These are phyloP conservation scores for Ceryle rudis DNA, from an alignment of 2,797 vertebrate species.

Conservation along the genomic window DNA sequence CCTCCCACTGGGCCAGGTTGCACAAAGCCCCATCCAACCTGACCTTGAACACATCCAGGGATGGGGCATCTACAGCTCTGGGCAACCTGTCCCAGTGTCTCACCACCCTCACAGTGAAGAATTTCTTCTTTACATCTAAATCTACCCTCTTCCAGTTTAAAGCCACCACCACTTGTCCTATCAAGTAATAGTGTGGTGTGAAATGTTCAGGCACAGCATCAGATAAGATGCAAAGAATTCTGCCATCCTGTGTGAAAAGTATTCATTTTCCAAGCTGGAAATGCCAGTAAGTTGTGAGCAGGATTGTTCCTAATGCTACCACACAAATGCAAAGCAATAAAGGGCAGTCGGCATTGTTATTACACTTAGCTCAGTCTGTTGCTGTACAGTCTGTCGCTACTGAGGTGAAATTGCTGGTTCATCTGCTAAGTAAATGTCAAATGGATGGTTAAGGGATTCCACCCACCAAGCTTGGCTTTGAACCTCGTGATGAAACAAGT, in stretches of 20 bases:
- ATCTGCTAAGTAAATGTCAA: constrained; percentile 9
- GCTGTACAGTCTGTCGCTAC: background rate
- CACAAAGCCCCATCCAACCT: background rate
- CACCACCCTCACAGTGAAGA: background rate
- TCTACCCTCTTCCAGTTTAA: background rate
- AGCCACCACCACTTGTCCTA: background rate
- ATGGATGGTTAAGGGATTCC: constrained; percentile 16
- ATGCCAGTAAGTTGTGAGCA: background rate
- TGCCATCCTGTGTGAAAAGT: background rate
- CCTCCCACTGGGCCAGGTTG: background rate
- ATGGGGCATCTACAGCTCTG: background rate
- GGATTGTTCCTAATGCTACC: background rate
- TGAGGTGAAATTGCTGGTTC: constrained; percentile 41
- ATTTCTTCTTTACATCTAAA: background rate
- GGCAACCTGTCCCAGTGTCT: background rate
- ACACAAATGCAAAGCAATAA: background rate
- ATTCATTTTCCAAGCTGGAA: constrained; percentile 18
- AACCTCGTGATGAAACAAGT: background rate
- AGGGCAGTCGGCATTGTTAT: background rate
- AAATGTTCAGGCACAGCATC: background rate
- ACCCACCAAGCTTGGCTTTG: constrained; percentile 27
- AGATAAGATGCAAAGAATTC: background rate
- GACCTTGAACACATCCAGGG: background rate
- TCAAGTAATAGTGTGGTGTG: background rate
- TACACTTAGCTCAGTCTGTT: constrained; percentile 7